Percentiles rank a stretch among this genome's conserved stretches.
Conservation (phyloP, 2,797 vertebrate species). For the Enteromius mattozi region DNA sequence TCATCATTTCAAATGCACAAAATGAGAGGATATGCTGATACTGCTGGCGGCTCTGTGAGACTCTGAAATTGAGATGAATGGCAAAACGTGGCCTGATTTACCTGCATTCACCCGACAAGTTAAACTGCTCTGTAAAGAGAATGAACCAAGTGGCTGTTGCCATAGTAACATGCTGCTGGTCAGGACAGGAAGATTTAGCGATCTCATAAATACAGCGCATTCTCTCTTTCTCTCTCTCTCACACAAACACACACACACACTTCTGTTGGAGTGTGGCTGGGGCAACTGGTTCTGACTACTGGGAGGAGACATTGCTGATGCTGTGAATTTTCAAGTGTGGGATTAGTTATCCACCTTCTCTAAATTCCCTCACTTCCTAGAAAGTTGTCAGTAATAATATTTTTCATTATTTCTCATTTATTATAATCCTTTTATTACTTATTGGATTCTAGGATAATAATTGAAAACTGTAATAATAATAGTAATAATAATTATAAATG, state of each 20-base stretch:
- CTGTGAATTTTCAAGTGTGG: not conserved
- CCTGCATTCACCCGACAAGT: constrained; percentile 1
- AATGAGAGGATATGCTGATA: not conserved
- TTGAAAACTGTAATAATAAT: not conserved
- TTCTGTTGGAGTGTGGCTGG: not conserved
- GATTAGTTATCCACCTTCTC: not conserved
- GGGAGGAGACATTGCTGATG: not conserved
- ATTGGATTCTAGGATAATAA: not conserved
- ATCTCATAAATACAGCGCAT: constrained; percentile 51
- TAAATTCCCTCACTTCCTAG: not conserved
- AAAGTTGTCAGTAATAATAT: not conserved
- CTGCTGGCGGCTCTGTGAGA: not conserved
- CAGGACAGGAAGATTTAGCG: constrained; percentile 54
- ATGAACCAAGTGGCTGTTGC: constrained; percentile 39
- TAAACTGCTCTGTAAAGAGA: constrained; percentile 3
- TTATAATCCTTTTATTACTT: not conserved
- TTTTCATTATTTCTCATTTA: not conserved
- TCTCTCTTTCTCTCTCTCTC: not conserved
- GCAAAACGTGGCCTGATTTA: constrained; percentile 11
- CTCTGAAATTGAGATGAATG: constrained; percentile 11
- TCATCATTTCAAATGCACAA: not conserved
- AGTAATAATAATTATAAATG: not conserved
- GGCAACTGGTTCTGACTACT: constrained; percentile 10
- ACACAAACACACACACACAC: not conserved
- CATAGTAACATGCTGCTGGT: constrained; percentile 51